Percentiles rank a stretch among this genome's conserved stretches.
phyloP scores from a whole-genome alignment of 2,113 vertebrate species.

The Thunnus thynnus region DNA sequence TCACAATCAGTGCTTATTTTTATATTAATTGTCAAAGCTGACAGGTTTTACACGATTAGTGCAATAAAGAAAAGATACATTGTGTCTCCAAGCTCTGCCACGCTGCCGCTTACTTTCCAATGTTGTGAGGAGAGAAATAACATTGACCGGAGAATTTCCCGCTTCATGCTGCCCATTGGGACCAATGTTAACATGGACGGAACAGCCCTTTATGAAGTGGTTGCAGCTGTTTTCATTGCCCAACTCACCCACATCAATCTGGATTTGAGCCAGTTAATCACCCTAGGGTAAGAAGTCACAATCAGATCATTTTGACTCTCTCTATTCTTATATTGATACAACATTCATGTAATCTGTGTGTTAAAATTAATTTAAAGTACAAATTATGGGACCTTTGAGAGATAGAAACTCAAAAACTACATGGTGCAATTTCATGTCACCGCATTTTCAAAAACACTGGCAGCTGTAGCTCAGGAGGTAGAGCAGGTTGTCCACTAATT shows the following conservation, averaged over 20 bases:
- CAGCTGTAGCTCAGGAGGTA: too few species aligned
- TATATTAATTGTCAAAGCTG: too few species aligned
- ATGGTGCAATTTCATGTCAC: too few species aligned
- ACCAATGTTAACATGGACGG: slow-evolving; percentile 26
- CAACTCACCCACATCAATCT: slow-evolving; percentile 2
- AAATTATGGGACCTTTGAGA: background rate
- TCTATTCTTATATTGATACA: background rate
- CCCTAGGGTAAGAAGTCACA: slow-evolving; percentile 4
- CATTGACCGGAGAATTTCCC: background rate
- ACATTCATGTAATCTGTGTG: too few species aligned
- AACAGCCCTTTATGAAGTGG: slow-evolving; percentile 24
- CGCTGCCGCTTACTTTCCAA: background rate
- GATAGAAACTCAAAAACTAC: background rate
- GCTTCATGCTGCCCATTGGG: slow-evolving; percentile 26
- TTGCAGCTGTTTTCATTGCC: background rate
- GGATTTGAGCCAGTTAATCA: background rate
- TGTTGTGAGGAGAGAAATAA: slow-evolving; percentile 15
- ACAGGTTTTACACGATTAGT: background rate
- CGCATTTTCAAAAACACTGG: too few species aligned
- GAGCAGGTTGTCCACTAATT: too few species aligned
- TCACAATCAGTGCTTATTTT: too few species aligned
- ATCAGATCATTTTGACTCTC: too few species aligned
- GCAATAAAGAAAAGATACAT: background rate
- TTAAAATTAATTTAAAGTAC: background rate
- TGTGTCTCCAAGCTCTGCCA: slow-evolving; percentile 17